These are phyloP conservation scores for Actenoides lindsayi DNA, from an alignment of 2,113 vertebrate species.

Conservation along the genomic window DNA sequence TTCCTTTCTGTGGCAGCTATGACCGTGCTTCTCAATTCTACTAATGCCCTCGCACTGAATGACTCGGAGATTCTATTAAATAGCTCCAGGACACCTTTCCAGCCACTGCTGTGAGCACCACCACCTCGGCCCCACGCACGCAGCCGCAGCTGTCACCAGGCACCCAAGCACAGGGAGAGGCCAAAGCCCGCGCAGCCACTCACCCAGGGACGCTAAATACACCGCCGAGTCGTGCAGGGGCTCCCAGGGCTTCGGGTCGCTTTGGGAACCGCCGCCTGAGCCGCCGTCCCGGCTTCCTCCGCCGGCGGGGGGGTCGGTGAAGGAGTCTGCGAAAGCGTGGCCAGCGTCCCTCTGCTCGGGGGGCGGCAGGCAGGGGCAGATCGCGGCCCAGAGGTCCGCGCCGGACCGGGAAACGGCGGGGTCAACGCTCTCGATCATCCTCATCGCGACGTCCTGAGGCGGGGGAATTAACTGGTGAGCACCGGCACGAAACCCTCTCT, in stretches of 20 bases:
- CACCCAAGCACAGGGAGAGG: accelerated
- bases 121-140: background rate
- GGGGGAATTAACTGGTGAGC: background rate
- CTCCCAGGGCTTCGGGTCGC: conserved; percentile 80
- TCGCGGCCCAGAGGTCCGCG: conserved; percentile 90
- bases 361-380: conserved; percentile 85
- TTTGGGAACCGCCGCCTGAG: background rate
- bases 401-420: conserved; percentile 73
- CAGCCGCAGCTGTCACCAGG: background rate
- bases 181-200: background rate
- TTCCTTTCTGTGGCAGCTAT: background rate
- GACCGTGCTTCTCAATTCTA: background rate
- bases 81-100: accelerated
- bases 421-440: conserved; percentile 86
- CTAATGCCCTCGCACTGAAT: background rate
- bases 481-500: background rate
- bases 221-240: conserved; percentile 92
- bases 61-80: background rate
- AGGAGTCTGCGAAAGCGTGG: conserved; percentile 88
- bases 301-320: conserved; percentile 55
- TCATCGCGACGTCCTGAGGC: conserved; percentile 60
- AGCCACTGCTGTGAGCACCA: accelerated
- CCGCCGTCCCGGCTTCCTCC: background rate
- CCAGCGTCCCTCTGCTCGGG: conserved; percentile 25
- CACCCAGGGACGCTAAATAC: conserved; percentile 93